phyloP scores from a whole-genome alignment of 2,888 invertebrate species.

The Scrobipalpa atriplicella region DNA sequence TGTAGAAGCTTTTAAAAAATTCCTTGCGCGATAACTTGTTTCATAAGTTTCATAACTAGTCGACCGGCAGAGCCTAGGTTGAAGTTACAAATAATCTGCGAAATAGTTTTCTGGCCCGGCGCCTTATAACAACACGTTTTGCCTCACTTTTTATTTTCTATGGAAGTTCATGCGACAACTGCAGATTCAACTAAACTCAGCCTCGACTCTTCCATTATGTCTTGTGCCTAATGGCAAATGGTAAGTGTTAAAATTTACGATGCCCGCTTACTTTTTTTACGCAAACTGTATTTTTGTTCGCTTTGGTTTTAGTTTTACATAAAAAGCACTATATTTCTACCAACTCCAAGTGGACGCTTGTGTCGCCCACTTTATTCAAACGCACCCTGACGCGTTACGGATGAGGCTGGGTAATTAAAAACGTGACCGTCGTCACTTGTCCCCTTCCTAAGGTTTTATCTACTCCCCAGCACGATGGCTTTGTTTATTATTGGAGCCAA shows the following conservation, averaged over 20 bases:
- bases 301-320: too few relatives aligned
- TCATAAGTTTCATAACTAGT: conserved; percentile 58
- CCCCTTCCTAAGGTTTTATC: conserved; percentile 73
- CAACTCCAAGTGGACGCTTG: neutral
- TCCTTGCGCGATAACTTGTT: conserved; percentile 58
- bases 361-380: conserved; percentile 50
- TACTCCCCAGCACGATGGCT: conserved; percentile 65
- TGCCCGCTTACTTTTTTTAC: too few relatives aligned
- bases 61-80: conserved; percentile 54
- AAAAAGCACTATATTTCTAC: too few relatives aligned
- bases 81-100: conserved; percentile 56
- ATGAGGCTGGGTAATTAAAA: conserved; percentile 79
- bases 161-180: neutral
- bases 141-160: conserved; percentile 41
- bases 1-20: conserved; percentile 60
- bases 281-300: too few relatives aligned
- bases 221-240: too few relatives aligned
- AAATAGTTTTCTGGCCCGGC: conserved; percentile 56
- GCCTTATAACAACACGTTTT: conserved; percentile 60
- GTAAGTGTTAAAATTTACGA: too few relatives aligned
- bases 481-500: conserved; percentile 71
- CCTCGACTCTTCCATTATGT: too few relatives aligned
- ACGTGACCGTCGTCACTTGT: conserved; percentile 82
- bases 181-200: too few relatives aligned
- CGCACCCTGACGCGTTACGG: conserved; percentile 68